A percentile compares a stretch with the other conserved stretches of the same genome.
Evolutionary conservation across 1,140 invertebrate species (phyloP).

Genomic region (Rhyacophila brunnea): DNA sequence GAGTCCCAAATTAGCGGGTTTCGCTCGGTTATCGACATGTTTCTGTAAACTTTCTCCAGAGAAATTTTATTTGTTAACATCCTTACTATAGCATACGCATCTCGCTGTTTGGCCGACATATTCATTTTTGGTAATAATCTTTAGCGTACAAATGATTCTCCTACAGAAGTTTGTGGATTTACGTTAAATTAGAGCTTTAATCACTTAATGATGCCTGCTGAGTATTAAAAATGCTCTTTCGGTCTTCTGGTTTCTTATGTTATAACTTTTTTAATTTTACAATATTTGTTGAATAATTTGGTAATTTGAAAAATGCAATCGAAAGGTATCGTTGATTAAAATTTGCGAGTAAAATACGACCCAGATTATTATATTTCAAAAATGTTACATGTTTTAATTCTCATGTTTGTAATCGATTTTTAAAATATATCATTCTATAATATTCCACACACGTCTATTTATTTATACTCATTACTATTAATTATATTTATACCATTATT

Average conservation of each 20-base stretch:
- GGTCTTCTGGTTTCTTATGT: constrained; percentile 24
- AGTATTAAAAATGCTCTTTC: constrained; percentile 16
- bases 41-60: constrained; percentile 14
- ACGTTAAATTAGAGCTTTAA: constrained; percentile 14
- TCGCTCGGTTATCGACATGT: background rate
- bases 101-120: constrained; percentile 15
- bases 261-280: constrained; percentile 26
- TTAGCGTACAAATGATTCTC: constrained; percentile 20
- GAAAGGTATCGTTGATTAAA: no score
- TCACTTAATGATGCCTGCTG: constrained; percentile 11
- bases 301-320: constrained; percentile 1
- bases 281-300: constrained; percentile 26
- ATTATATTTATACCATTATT: no score
- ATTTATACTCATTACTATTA: constrained; percentile 1
- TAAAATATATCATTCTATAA: constrained; percentile 24
- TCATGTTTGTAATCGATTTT: constrained; percentile 27
- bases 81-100: constrained; percentile 13
- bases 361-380: constrained; percentile 21
- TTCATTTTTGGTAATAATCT: constrained; percentile 14
- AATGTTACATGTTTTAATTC: constrained; percentile 26
- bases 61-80: constrained; percentile 18
- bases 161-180: constrained; percentile 21
- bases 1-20: no score
- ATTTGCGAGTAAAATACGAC: background rate
- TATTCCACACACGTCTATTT: constrained; percentile 18